phyloP scores from a whole-genome alignment of 53 echinoderm and acorn worm genomes.

The Antedon mediterranea region DNA sequence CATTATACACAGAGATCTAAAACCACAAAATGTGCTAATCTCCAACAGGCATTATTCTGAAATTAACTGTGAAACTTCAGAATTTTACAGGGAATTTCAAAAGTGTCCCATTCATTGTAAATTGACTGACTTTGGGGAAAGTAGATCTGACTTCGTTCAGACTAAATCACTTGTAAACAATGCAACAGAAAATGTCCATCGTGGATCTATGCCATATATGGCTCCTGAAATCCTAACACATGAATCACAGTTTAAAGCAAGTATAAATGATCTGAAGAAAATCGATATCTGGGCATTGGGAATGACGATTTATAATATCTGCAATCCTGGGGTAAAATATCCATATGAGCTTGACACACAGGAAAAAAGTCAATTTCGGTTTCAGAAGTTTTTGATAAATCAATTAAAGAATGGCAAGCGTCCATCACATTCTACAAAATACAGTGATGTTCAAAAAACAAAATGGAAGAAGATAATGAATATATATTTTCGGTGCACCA shows the following conservation, averaged over 20 bases:
- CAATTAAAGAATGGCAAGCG: no score
- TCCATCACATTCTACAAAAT: no score
- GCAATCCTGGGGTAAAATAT: constrained; percentile 11
- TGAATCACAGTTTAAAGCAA: not conserved
- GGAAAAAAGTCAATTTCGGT: no score
- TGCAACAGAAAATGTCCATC: not conserved
- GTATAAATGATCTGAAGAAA: constrained; percentile 8
- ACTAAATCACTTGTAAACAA: not conserved
- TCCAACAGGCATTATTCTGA: no score
- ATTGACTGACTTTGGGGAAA: constrained; percentile 24
- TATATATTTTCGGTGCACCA: no score
- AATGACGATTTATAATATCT: constrained; percentile 9
- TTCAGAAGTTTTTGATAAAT: no score
- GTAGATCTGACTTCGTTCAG: constrained; percentile 10
- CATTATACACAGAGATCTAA: no score
- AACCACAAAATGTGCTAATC: no score
- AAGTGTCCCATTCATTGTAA: constrained; percentile 6
- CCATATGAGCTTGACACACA: not conserved
- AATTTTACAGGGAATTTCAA: not conserved
- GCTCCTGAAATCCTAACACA: constrained; percentile 9
- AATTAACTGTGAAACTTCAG: not conserved
- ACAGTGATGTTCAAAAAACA: no score
- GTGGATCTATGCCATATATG: constrained; percentile 21
- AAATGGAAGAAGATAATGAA: no score
- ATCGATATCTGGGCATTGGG: constrained; percentile 21